Conservation (phyloP, 2,797 vertebrate species). For the Euphonia xanthogaster region DNA sequence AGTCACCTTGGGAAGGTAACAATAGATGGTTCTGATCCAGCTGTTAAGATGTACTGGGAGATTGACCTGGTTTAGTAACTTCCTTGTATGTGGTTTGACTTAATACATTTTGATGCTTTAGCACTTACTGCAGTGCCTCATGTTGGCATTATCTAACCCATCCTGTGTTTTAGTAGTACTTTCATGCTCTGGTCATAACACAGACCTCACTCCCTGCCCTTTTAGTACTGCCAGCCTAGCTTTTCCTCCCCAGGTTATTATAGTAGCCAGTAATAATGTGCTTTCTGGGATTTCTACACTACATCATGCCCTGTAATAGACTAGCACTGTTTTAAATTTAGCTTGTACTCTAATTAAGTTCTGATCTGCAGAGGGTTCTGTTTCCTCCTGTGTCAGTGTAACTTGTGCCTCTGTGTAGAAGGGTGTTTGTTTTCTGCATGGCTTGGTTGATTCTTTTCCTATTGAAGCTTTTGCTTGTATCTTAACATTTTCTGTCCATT, state of each 20-base stretch:
- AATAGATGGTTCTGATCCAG: neutral
- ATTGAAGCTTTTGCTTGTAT: neutral
- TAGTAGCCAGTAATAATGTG: neutral
- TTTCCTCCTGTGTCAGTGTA: neutral
- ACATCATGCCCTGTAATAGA: neutral
- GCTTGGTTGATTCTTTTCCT: neutral
- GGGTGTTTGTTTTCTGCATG: neutral
- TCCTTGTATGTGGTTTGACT: neutral
- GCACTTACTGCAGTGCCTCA: neutral
- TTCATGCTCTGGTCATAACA: neutral
- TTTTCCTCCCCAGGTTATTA: neutral
- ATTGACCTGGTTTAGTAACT: neutral
- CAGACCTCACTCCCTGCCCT: neutral
- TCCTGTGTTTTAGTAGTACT: neutral
- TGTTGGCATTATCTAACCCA: neutral
- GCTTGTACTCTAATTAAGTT: neutral
- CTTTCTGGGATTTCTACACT: neutral
- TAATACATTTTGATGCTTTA: neutral
- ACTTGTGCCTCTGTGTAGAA: neutral
- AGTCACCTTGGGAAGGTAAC: neutral
- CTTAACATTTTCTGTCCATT: neutral
- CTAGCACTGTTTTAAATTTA: neutral
- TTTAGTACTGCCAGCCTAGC: neutral
- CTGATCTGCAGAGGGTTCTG: neutral
- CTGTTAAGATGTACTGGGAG: neutral